Evolutionary conservation across 2,888 invertebrate species (phyloP), one percentile per base, ranked within the genome.

Genomic region (Thumatha senex): DNA sequence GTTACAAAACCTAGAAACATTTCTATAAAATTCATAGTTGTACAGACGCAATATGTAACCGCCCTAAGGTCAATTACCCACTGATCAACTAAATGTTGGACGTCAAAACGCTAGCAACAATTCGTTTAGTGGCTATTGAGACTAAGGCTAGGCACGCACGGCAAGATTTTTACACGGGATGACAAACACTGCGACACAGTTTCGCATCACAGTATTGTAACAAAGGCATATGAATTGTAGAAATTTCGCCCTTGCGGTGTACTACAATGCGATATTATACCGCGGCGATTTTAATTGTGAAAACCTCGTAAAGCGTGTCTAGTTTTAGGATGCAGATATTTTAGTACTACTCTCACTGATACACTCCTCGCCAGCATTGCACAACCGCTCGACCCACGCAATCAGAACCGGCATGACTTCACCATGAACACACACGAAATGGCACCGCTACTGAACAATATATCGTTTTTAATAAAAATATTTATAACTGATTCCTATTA

Each of bases 361-460:
- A 43, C 18, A 46, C 34, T 10, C 11, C 38, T 10, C 44, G 40
- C 18, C 36, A 38, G 15, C 13, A 31, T n/a, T 40, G 44, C 24
- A n/a, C 43, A 38, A 48, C 24, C 35, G 10, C 39, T 44, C 12
- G 24, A 13, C 29, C 15, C 36, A 36, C 40, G 14, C 54, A 46
- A 54, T 53, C 60, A 54, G 50, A 52, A 55, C 48, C 58, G 18
- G 51, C 51, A 55, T 53, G 55, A 50, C 60, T 58, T 56, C 41
- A 58, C 65, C 66, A 55, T 58, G 65, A 63, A 68, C 77, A 78
- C 74, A 78, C 76, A 76, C 74, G 71, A 76, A 84, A 89, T 88
- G 86, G 87, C 86, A 87, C 85, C 82, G 68, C 82, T 82, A 82
- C 78, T 74, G 82, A 82, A 80, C 74, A 76, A 76, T 76, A 79